Evolutionary conservation across 2,113 vertebrate genomes (phyloP).

Genomic region (Cephalopholis sonnerati): DNA sequence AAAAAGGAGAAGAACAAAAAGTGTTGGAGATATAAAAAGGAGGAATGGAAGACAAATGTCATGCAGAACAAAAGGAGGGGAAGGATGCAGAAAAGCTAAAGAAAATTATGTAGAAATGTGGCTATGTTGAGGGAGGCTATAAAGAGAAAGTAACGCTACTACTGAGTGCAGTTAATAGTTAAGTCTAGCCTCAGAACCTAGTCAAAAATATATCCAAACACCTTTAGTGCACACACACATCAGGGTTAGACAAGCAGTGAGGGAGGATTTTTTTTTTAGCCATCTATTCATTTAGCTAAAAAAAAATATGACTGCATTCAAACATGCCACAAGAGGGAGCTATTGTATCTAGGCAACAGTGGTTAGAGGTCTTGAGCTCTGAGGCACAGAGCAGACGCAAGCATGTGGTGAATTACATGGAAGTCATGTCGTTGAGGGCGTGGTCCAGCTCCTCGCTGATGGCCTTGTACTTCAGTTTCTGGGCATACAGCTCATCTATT

Average conservation of each 20-base stretch:
- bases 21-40: constrained; percentile 56
- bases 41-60: constrained; percentile 33
- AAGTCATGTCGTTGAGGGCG: constrained; percentile 99
- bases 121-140: neutral
- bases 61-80: constrained; percentile 41
- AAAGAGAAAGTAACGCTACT: neutral
- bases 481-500: constrained; percentile 98
- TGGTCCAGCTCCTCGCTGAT: constrained; percentile 99
- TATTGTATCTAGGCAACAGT: constrained; percentile 7
- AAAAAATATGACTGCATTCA: constrained; percentile 36
- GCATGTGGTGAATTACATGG: constrained; percentile 92
- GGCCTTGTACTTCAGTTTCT: constrained; percentile 99
- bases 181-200: neutral
- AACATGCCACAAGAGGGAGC: constrained; percentile 66
- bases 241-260: neutral
- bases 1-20: constrained; percentile 70
- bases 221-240: neutral
- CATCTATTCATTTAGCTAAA: neutral
- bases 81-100: constrained; percentile 4
- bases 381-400: constrained; percentile 51
- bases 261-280: neutral
- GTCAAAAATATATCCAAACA: neutral
- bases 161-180: neutral
- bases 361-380: constrained; percentile 19
- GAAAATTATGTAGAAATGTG: neutral